Conservation (phyloP, 2,113 vertebrate species). For the Dermatemys mawii region DNA sequence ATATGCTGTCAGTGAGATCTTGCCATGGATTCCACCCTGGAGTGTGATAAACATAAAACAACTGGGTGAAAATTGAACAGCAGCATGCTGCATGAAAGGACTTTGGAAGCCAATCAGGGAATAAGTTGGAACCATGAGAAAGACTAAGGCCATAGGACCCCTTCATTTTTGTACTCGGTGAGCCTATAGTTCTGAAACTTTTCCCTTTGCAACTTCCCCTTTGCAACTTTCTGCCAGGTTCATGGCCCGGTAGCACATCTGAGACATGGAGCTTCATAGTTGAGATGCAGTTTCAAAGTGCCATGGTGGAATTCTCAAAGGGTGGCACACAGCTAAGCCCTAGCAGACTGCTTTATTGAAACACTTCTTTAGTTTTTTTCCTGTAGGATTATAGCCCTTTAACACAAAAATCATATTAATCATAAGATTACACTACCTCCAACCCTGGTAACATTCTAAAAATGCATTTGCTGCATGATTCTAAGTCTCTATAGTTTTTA, state of each 20-base stretch:
- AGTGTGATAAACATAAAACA: not conserved
- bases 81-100: not conserved
- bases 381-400: not conserved
- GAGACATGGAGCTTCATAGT: not conserved
- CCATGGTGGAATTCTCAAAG: not conserved
- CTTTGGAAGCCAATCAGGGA: not conserved
- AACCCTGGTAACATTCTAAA: not conserved
- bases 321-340: not conserved
- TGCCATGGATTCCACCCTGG: slow-evolving; percentile 92
- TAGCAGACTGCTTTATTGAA: fast-evolving
- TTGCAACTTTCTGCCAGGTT: not conserved
- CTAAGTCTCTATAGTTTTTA: slow-evolving; percentile 34
- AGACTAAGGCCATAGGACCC: not conserved
- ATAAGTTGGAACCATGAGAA: not conserved
- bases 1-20: slow-evolving; percentile 91
- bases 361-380: not conserved
- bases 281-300: fast-evolving
- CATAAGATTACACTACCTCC: not conserved
- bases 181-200: not conserved
- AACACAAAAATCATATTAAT: not conserved
- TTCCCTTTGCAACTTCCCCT: not conserved
- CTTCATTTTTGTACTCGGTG: not conserved
- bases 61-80: not conserved
- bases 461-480: not conserved
- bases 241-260: not conserved